Conservation (phyloP, 2,888 invertebrate genomes). For the Lucinisca nassula region DNA sequence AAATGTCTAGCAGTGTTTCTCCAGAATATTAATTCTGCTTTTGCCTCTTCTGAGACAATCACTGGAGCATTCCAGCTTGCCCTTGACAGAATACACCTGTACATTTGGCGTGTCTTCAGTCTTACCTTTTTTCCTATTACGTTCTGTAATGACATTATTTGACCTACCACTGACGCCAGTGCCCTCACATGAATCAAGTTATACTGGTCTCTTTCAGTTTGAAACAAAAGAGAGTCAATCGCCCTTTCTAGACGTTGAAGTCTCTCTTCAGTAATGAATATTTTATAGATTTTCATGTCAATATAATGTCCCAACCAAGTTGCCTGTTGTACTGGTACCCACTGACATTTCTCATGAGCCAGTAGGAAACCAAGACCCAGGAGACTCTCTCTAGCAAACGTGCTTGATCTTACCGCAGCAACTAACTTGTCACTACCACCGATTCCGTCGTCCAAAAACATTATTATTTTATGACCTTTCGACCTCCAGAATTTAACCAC, state of each 20-base stretch:
- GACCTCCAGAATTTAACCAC: constrained; percentile 48
- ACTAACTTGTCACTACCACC: constrained; percentile 2
- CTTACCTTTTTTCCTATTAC: constrained; percentile 23
- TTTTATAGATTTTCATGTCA: neutral
- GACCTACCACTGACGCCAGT: constrained; percentile 17
- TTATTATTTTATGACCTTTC: constrained; percentile 33
- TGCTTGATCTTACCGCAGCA: neutral
- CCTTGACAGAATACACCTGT: constrained; percentile 24
- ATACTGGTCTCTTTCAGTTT: neutral
- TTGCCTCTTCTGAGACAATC: neutral
- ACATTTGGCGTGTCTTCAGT: constrained; percentile 23
- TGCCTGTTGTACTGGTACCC: constrained; percentile 12
- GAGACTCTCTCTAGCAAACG: neutral
- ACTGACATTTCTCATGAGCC: constrained; percentile 21
- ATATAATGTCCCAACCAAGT: constrained; percentile 34
- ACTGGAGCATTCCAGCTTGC: constrained; percentile 41
- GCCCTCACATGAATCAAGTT: neutral
- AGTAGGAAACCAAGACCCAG: neutral
- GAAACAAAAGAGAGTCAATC: neutral
- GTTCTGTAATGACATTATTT: constrained; percentile 21
- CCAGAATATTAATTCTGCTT: constrained; percentile 20
- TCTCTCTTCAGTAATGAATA: constrained; percentile 25
- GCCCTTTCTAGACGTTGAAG: neutral
- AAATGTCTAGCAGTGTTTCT: neutral
- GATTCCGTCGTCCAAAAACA: constrained; percentile 61